Conservation (phyloP, 1,140 invertebrate species). For the Neodiprion virginianus region DNA sequence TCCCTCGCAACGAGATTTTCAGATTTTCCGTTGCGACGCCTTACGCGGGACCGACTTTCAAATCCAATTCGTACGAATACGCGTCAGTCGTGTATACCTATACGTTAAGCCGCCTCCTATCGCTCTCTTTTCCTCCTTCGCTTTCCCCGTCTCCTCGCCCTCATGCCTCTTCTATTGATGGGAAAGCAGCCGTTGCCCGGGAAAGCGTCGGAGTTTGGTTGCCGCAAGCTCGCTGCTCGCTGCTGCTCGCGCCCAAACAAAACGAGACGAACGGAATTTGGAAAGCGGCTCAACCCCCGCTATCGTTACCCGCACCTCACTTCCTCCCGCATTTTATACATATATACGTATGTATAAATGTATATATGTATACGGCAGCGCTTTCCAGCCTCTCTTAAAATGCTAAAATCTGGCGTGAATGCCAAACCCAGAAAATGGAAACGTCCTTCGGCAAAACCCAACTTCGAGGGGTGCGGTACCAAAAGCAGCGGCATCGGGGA, state of each 20-base stretch:
- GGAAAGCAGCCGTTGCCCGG: conserved; percentile 5
- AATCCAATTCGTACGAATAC: conserved; percentile 47
- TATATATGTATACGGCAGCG: too few relatives aligned
- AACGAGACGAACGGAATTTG: conserved; percentile 30
- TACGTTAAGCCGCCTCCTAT: background rate
- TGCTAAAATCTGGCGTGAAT: too few relatives aligned
- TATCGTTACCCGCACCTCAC: background rate
- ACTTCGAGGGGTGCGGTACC: too few relatives aligned
- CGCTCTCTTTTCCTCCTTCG: background rate
- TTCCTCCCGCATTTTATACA: background rate
- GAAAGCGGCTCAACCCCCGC: conserved; percentile 19
- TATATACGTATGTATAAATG: background rate
- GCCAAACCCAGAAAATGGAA: too few relatives aligned
- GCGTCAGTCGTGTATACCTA: conserved; percentile 12
- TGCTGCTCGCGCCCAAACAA: conserved; percentile 32
- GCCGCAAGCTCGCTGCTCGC: conserved; percentile 21
- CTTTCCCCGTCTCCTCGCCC: conserved; percentile 12
- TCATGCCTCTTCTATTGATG: conserved; percentile 17
- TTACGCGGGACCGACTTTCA: conserved; percentile 36
- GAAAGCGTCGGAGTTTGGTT: conserved; percentile 20
- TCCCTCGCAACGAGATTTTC: background rate
- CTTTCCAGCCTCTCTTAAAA: too few relatives aligned
- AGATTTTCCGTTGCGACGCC: background rate
- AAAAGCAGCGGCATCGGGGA: too few relatives aligned
- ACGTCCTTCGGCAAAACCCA: too few relatives aligned